Percentiles rank a stretch among this genome's conserved stretches.
These are phyloP conservation scores for Drosophila diplacantha DNA, from an alignment of 2,888 invertebrate genomes.

Conservation along the genomic window DNA sequence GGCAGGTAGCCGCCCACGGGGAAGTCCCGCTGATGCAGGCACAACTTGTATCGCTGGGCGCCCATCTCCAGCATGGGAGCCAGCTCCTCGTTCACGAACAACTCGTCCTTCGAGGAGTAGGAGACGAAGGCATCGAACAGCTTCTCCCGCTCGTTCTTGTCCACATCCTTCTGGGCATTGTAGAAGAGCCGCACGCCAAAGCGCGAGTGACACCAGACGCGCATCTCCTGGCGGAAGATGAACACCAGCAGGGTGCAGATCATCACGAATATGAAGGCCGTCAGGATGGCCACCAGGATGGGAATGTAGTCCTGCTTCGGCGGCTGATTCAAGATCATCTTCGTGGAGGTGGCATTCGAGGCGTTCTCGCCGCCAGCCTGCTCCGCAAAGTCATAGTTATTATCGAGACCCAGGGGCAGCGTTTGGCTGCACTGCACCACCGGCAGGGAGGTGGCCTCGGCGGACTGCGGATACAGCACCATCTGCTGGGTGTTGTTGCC, in stretches of 20 bases:
- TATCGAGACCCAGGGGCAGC: slow-evolving; percentile 56
- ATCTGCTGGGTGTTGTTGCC: slow-evolving; percentile 64
- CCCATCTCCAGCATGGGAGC: slow-evolving; percentile 91
- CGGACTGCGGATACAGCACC: slow-evolving; percentile 63
- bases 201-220: slow-evolving; percentile 92
- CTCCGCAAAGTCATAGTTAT: slow-evolving; percentile 52
- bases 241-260: slow-evolving; percentile 87
- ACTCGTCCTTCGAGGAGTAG: slow-evolving; percentile 95
- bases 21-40: slow-evolving; percentile 94
- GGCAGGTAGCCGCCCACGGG: slow-evolving; percentile 92
- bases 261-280: slow-evolving; percentile 86
- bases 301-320: slow-evolving; percentile 89
- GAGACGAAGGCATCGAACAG: slow-evolving; percentile 97
- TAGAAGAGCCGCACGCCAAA: slow-evolving; percentile 90
- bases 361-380: slow-evolving; percentile 46
- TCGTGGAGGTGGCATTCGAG: slow-evolving; percentile 82
- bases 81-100: slow-evolving; percentile 91
- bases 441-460: slow-evolving; percentile 52
- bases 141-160: slow-evolving; percentile 89
- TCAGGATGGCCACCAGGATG: slow-evolving; percentile 86
- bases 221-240: slow-evolving; percentile 88
- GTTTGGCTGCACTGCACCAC: slow-evolving; percentile 71
- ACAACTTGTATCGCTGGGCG: slow-evolving; percentile 89
- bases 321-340: slow-evolving; percentile 76
- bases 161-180: slow-evolving; percentile 83